phyloP scores from a whole-genome alignment of 2,888 invertebrate species.

The Reticulitermes lucifugus region DNA sequence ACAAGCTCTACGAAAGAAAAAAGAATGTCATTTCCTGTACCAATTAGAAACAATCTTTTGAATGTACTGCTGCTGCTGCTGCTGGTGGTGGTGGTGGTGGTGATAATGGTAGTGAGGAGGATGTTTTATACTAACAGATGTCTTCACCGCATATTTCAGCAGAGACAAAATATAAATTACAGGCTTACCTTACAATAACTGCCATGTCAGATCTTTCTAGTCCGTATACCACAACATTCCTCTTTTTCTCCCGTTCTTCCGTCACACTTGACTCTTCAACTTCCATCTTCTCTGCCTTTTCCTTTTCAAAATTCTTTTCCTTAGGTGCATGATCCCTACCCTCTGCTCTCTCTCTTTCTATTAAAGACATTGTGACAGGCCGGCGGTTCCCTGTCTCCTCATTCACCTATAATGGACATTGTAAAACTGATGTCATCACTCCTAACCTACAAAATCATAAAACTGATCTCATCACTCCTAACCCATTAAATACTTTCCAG shows the following conservation, averaged over 20 bases:
- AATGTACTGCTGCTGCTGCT: too few relatives aligned
- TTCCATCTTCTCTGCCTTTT: slow-evolving; percentile 50
- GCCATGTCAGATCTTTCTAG: slow-evolving; percentile 60
- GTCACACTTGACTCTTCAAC: slow-evolving; percentile 53
- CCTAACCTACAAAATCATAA: background rate
- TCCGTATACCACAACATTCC: slow-evolving; percentile 58
- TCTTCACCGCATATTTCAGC: too few relatives aligned
- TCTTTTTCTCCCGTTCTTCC: slow-evolving; percentile 56
- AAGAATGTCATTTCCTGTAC: too few relatives aligned
- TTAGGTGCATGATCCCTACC: slow-evolving; percentile 54
- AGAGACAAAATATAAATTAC: background rate
- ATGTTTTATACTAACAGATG: too few relatives aligned
- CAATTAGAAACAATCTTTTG: too few relatives aligned
- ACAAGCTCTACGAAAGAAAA: slow-evolving; percentile 64
- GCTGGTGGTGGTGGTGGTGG: too few relatives aligned
- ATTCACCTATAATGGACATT: slow-evolving; percentile 66
- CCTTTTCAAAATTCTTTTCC: slow-evolving; percentile 40
- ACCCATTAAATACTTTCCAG: too few relatives aligned
- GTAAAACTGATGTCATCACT: background rate
- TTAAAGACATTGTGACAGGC: slow-evolving; percentile 77
- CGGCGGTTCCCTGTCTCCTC: slow-evolving; percentile 86
- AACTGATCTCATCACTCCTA: too few relatives aligned
- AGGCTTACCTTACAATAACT: slow-evolving; percentile 59
- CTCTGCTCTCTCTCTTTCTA: slow-evolving; percentile 57
- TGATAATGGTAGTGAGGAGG: too few relatives aligned